Conservation (phyloP, 2,888 invertebrate species). For the Macrophya annulata region DNA sequence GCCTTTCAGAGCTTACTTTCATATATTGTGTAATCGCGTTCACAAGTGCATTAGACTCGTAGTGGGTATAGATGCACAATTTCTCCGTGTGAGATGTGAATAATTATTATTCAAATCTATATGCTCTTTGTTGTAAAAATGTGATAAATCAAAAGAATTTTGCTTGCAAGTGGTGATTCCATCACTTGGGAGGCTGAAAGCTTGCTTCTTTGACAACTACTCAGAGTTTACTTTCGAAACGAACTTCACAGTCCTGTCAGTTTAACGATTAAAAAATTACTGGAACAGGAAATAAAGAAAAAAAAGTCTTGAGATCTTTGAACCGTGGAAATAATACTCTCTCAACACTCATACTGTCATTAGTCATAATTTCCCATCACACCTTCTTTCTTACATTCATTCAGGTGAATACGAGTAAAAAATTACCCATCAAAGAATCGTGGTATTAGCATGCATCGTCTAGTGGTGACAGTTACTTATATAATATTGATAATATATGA, state of each 20-base stretch:
- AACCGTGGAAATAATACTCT: constrained; percentile 11
- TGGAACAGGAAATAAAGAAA: not conserved
- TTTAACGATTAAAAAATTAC: constrained; percentile 32
- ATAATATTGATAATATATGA: not conserved
- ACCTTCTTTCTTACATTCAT: not conserved
- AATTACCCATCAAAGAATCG: not conserved
- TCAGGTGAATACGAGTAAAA: not conserved
- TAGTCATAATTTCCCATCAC: constrained; percentile 40
- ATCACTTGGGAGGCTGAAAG: not conserved
- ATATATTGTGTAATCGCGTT: constrained; percentile 58
- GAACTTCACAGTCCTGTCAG: not conserved
- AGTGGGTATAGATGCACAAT: not conserved
- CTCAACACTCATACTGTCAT: constrained; percentile 32
- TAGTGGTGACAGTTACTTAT: not conserved
- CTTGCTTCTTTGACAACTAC: not conserved
- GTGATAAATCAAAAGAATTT: not conserved
- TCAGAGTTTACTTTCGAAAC: not conserved
- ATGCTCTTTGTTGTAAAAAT: not conserved
- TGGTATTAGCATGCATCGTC: not conserved
- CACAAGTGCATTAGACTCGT: constrained; percentile 18
- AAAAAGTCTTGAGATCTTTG: not conserved
- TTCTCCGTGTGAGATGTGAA: not conserved
- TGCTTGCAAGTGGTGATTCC: too few relatives aligned
- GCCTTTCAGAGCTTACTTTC: constrained; percentile 60
- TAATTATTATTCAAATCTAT: not conserved